phyloP scores from a whole-genome alignment of 2,888 invertebrate species.

The Zele albiditarsus region DNA sequence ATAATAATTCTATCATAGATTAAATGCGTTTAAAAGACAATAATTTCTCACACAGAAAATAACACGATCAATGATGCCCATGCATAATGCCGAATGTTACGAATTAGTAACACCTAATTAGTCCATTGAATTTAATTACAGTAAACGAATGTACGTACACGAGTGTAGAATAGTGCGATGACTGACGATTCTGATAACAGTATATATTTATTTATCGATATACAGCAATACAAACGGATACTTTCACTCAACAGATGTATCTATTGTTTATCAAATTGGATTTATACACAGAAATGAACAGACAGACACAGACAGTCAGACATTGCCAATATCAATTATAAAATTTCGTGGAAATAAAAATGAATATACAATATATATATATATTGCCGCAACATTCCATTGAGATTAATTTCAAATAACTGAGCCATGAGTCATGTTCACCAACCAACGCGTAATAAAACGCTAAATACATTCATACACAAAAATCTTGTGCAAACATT shows the following conservation, averaged over 20 bases:
- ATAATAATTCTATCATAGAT: background rate
- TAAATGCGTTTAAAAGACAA: background rate
- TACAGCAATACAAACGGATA: background rate
- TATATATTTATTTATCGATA: background rate
- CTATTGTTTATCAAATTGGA: background rate
- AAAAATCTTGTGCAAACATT: background rate
- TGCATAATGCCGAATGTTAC: background rate
- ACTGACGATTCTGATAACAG: background rate
- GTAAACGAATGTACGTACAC: background rate
- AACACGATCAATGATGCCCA: background rate
- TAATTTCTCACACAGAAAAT: background rate
- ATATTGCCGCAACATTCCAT: background rate
- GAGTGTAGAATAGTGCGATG: background rate
- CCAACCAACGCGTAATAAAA: background rate
- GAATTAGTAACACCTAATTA: slow-evolving; percentile 29
- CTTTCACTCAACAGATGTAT: background rate
- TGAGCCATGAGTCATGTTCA: background rate
- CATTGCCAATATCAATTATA: slow-evolving; percentile 1
- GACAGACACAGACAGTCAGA: no score
- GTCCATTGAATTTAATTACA: slow-evolving; percentile 42
- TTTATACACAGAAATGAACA: background rate
- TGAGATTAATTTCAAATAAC: background rate
- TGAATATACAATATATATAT: background rate
- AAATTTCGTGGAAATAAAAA: background rate
- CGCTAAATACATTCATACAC: background rate